A percentile compares a stretch with the other conserved stretches of the same genome.
Conservation (phyloP, 2,888 invertebrate genomes). For the Lithosia quadra region DNA sequence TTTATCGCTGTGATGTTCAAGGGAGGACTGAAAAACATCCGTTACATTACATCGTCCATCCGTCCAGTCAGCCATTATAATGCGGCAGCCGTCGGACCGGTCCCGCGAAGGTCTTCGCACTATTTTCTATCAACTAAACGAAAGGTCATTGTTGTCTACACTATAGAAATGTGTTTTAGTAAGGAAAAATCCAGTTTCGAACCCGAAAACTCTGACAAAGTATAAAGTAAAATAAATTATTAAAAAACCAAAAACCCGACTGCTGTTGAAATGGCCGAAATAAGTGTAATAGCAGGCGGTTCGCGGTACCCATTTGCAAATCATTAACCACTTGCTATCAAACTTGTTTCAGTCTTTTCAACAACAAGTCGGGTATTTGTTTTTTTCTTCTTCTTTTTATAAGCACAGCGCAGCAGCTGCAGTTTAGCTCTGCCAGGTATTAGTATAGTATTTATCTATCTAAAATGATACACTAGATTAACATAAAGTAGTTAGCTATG, state of each 20-base stretch:
- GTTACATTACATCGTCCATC: no score
- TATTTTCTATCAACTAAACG: conserved; percentile 12
- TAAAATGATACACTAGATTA: not conserved
- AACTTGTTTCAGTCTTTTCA: no score
- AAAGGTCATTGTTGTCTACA: not conserved
- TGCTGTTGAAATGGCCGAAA: no score
- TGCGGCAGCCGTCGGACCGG: conserved; percentile 22
- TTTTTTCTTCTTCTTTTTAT: no score
- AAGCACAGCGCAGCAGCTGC: no score
- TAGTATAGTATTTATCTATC: not conserved
- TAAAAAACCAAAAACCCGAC: no score
- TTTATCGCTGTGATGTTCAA: conserved; percentile 4
- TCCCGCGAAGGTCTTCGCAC: conserved; percentile 18
- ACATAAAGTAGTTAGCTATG: not conserved
- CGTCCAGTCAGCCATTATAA: conserved; percentile 14
- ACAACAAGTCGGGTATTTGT: no score
- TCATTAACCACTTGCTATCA: no score
- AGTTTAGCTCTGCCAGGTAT: no score
- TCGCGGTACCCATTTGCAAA: no score
- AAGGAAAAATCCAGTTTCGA: not conserved
- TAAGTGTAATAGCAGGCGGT: no score
- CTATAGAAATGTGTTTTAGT: not conserved
- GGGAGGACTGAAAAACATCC: conserved; percentile 3
- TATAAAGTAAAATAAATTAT: no score
- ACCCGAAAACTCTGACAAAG: not conserved